Evolutionary conservation across 2,888 invertebrate species (phyloP), one percentile per base, ranked within the genome.

Genomic region (Lepetodrilus schrolli): DNA sequence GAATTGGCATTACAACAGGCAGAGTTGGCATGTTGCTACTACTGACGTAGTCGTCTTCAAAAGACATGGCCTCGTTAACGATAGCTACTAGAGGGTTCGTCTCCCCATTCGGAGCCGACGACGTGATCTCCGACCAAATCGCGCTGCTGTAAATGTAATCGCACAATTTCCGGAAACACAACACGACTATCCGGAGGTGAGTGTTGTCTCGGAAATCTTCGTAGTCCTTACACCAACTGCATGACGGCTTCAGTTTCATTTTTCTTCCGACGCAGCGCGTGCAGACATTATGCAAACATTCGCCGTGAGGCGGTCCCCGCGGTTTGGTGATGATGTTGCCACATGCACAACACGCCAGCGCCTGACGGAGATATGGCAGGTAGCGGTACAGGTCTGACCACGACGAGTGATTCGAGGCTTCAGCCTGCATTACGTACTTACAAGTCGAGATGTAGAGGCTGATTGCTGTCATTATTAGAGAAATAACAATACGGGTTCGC

Each of bases 261-360:
- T 94, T 93, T 2, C 95, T 95, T 65, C 96, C 95, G 87, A 95
- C 93, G 89, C 97, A 97, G 70, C 93, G 93, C 83, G 94, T 94
- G 90, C 97, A 97, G 47, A 97, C 95, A 91, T 96, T 95, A 91
- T 97, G 97, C 90, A 95, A 95, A 91, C 97, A 97, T 79, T 93
- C 94, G 72, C 82, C 83, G 83, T 93, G 94, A 21, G 93, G 93
- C 17, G 96, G 95, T 38, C 95, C 94, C 87, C 94, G 94, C 4
- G 97, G 96, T 87, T 95, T 94, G 82, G 94, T 94, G 73, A 96
- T 91, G 81, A 97, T 92, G 88, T 95, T 94, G 77, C 95, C 94
- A 91, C 97, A 97, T 72, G 96, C 96, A 73, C 95, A 95, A 91
- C 97, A 97, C 82, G 95, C 95, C 84, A 97, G 92, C 79, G 95